Conservation (phyloP, 2,888 invertebrate species). For the Papilio gigon region DNA sequence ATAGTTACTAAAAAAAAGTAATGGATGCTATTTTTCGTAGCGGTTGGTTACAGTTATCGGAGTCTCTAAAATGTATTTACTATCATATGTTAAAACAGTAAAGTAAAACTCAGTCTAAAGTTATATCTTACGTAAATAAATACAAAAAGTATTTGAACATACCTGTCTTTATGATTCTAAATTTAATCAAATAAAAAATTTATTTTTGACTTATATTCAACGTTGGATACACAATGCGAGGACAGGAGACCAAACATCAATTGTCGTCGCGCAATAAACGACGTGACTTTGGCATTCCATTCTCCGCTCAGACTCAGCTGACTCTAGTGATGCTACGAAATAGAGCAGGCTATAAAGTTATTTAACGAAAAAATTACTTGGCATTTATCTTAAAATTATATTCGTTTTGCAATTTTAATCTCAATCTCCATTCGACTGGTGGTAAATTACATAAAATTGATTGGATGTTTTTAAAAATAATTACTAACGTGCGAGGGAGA, state of each 20-base stretch:
- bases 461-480: too few species aligned
- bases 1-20: too few species aligned
- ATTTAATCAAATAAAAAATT: conserved; percentile 31
- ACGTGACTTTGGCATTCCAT: conserved; percentile 73
- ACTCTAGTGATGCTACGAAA: conserved; percentile 39
- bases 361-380: neutral
- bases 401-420: too few species aligned
- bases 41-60: too few species aligned
- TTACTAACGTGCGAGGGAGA: neutral
- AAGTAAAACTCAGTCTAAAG: too few species aligned
- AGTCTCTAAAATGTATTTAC: too few species aligned
- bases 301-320: conserved; percentile 35
- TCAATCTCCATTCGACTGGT: too few species aligned
- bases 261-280: conserved; percentile 71
- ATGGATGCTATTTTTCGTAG: too few species aligned
- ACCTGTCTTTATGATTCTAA: neutral
- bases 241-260: conserved; percentile 60
- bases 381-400: neutral
- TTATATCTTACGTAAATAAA: too few species aligned
- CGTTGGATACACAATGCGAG: conserved; percentile 48
- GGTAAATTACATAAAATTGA: too few species aligned
- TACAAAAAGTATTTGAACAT: neutral
- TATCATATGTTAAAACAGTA: too few species aligned
- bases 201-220: conserved; percentile 20
- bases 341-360: conserved; percentile 34